These are phyloP conservation scores for Halcyon smyrnensis DNA, from an alignment of 2,797 vertebrate genomes.

Conservation along the genomic window DNA sequence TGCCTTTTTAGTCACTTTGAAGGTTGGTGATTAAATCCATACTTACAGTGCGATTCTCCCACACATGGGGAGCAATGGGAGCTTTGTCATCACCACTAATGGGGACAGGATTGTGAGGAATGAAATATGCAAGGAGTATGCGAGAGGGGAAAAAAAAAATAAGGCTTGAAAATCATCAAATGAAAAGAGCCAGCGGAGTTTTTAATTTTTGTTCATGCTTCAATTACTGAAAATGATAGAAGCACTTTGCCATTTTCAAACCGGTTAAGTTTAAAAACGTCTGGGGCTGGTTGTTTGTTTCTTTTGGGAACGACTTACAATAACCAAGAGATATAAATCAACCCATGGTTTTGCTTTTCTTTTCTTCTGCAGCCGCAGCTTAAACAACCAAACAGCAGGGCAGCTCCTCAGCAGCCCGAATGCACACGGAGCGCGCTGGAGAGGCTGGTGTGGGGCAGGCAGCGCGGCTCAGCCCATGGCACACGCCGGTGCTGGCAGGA, in stretches of 20 bases:
- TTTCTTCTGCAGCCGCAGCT: slow-evolving; percentile 57
- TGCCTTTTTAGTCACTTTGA: slow-evolving; percentile 66
- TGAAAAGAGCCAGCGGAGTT: slow-evolving; percentile 19
- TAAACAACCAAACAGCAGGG: slow-evolving; percentile 64
- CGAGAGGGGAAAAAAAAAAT: rapidly evolving
- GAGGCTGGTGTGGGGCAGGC: neutral
- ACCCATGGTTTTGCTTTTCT: slow-evolving; percentile 46
- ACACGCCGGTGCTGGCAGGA: neutral
- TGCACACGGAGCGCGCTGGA: neutral
- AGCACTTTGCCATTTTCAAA: neutral
- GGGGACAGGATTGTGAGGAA: slow-evolving; percentile 53
- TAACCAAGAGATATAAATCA: slow-evolving; percentile 68
- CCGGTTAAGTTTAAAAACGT: neutral
- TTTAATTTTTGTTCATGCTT: slow-evolving; percentile 31
- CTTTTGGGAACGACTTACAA: slow-evolving; percentile 37
- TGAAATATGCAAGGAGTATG: slow-evolving; percentile 56
- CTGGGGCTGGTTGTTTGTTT: slow-evolving; percentile 47
- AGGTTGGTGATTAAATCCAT: slow-evolving; percentile 72
- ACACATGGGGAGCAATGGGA: slow-evolving; percentile 66
- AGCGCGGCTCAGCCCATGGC: neutral
- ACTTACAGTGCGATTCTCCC: slow-evolving; percentile 64
- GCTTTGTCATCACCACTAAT: slow-evolving; percentile 72
- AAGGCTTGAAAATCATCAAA: slow-evolving; percentile 29
- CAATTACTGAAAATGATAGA: slow-evolving; percentile 50
- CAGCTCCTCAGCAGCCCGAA: slow-evolving; percentile 12